These are phyloP conservation scores for Apus apus DNA, from an alignment of 2,113 vertebrate species.

Conservation along the genomic window DNA sequence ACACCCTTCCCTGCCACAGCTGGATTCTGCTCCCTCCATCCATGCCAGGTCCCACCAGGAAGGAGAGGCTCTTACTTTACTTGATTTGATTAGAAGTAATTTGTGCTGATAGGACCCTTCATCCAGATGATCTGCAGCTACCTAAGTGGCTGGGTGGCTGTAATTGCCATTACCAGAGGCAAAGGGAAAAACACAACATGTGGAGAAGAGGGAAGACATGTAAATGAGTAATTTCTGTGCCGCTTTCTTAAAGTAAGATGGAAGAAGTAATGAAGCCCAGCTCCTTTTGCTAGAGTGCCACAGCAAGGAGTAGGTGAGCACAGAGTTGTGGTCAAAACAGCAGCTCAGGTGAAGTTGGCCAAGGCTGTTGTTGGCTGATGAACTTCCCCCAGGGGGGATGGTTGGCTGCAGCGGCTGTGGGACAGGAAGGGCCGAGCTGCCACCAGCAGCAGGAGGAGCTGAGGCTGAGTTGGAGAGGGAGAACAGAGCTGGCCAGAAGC, in stretches of 20 bases:
- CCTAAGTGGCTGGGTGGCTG: neutral
- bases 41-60: neutral
- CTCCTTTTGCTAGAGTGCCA: neutral
- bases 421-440: neutral
- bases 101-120: neutral
- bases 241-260: neutral
- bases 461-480: neutral
- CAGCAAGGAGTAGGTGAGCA: neutral
- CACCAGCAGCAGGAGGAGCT: neutral
- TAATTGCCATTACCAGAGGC: neutral
- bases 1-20: neutral
- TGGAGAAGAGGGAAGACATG: neutral
- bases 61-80: neutral
- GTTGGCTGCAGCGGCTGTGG: neutral
- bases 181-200: neutral
- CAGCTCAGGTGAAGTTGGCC: neutral
- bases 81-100: neutral
- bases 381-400: neutral
- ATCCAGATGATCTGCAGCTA: neutral
- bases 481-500: neutral
- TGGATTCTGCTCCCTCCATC: neutral
- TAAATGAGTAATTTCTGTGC: neutral
- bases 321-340: neutral
- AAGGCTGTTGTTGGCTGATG: constrained; percentile 9
- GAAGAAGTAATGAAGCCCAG: neutral